A percentile compares a stretch with the other conserved stretches of the same genome.
phyloP scores from a whole-genome alignment of 2,113 vertebrate genomes.

The Zootoca vivipara region DNA sequence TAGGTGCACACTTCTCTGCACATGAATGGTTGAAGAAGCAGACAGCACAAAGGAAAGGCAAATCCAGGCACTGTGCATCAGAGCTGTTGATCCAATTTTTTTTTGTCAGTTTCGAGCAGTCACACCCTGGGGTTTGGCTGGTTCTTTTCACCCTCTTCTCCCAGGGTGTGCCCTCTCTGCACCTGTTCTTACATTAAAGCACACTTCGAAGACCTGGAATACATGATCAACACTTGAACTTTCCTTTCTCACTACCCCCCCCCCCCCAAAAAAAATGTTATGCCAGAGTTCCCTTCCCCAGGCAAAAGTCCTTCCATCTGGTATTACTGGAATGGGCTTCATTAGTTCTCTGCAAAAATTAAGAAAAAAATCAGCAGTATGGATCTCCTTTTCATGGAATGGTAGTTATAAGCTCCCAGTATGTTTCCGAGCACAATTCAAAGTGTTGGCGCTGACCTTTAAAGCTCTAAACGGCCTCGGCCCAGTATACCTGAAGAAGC shows the following conservation, averaged over 20 bases:
- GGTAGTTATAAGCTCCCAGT: neutral
- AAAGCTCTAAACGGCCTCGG: too few species aligned
- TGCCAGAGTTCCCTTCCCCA: neutral
- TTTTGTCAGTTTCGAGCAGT: neutral
- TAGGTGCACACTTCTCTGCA: slow-evolving; percentile 3
- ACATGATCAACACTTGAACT: neutral
- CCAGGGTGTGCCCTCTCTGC: neutral
- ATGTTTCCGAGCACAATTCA: too few species aligned
- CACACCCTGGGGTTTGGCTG: neutral
- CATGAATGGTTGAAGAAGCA: neutral
- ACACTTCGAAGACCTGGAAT: neutral
- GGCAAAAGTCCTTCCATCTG: neutral
- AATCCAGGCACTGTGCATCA: slow-evolving; percentile 2
- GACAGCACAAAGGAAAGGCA: slow-evolving; percentile 1
- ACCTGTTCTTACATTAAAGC: slow-evolving; percentile 3
- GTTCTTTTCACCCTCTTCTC: neutral
- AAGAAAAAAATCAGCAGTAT: neutral
- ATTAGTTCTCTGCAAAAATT: neutral
- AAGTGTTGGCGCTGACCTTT: too few species aligned
- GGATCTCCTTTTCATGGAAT: neutral
- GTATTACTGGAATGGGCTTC: neutral
- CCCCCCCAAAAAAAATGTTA: neutral
- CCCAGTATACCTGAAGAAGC: too few species aligned
- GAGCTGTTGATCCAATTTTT: neutral
- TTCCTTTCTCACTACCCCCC: neutral